A percentile compares a stretch with the other conserved stretches of the same genome.
phyloP scores from a whole-genome alignment of 2,888 invertebrate species.

The Arenicola marina region DNA sequence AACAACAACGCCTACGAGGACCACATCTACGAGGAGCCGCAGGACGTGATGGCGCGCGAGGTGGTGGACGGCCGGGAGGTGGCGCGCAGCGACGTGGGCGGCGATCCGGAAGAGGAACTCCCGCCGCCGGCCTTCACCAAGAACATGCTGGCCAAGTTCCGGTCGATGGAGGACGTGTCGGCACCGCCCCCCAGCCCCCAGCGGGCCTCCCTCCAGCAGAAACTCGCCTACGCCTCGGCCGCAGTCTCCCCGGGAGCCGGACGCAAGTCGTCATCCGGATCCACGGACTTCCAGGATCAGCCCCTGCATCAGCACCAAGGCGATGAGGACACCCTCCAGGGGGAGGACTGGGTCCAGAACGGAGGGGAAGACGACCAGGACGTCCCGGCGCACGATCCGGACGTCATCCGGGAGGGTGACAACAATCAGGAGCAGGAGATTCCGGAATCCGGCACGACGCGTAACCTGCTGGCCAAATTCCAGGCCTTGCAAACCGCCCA shows the following conservation, averaged over 20 bases:
- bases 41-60: not conserved
- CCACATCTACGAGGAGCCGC: not conserved
- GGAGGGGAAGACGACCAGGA: not conserved
- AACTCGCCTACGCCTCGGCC: not conserved
- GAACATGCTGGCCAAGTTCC: constrained; percentile 32
- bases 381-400: constrained; percentile 38
- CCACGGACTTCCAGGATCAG: not conserved
- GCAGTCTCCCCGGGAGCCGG: not conserved
- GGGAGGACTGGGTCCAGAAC: not conserved
- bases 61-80: not conserved
- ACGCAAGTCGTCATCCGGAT: not conserved
- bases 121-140: constrained; percentile 28
- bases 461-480: constrained; percentile 79
- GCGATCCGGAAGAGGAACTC: constrained; percentile 17
- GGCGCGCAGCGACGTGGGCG: not conserved
- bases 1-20: not conserved
- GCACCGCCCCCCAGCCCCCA: constrained; percentile 28
- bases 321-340: not conserved
- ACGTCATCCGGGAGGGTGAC: constrained; percentile 63
- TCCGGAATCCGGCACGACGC: constrained; percentile 75
- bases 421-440: constrained; percentile 47
- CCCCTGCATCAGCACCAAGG: not conserved
- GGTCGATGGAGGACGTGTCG: constrained; percentile 32
- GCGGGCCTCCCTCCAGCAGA: constrained; percentile 8
- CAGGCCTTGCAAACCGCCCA: constrained; percentile 73